phyloP scores from a whole-genome alignment of 2,797 vertebrate species.

The Lateolabrax maculatus region DNA sequence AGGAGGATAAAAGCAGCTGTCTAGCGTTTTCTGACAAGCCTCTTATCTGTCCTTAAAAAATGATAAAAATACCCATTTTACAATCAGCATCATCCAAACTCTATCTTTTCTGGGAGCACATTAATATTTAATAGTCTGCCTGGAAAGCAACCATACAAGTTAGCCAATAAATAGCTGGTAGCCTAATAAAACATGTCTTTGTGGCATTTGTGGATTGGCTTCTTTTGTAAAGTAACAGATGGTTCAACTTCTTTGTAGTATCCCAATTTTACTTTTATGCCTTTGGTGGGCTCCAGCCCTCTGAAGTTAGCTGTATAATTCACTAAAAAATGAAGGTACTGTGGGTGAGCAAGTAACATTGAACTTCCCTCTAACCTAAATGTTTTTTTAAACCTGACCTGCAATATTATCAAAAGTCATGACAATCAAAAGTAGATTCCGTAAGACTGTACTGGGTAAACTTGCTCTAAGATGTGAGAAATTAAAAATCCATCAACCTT shows the following conservation, averaged over 20 bases:
- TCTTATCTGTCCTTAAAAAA: constrained; percentile 56
- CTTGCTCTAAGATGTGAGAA: neutral
- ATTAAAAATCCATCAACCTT: neutral
- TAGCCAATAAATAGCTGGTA: constrained; percentile 4
- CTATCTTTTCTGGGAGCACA: constrained; percentile 33
- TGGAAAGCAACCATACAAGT: constrained; percentile 22
- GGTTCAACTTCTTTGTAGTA: neutral
- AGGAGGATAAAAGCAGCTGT: constrained; percentile 51
- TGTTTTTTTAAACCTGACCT: neutral
- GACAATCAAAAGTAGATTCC: neutral
- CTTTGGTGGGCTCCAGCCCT: neutral
- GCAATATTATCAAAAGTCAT: neutral
- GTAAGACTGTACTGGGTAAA: neutral
- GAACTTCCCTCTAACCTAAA: neutral
- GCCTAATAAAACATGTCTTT: neutral
- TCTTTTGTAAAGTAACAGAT: constrained; percentile 23
- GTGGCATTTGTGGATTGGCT: neutral
- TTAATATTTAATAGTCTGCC: constrained; percentile 47
- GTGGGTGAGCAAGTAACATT: neutral
- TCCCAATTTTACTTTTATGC: neutral
- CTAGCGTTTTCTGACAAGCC: constrained; percentile 33
- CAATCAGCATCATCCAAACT: constrained; percentile 36
- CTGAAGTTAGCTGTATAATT: neutral
- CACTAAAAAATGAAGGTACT: neutral
- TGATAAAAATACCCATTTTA: constrained; percentile 59